These are phyloP conservation scores for Dissostichus mawsoni DNA, from an alignment of 2,113 vertebrate species.

Conservation along the genomic window DNA sequence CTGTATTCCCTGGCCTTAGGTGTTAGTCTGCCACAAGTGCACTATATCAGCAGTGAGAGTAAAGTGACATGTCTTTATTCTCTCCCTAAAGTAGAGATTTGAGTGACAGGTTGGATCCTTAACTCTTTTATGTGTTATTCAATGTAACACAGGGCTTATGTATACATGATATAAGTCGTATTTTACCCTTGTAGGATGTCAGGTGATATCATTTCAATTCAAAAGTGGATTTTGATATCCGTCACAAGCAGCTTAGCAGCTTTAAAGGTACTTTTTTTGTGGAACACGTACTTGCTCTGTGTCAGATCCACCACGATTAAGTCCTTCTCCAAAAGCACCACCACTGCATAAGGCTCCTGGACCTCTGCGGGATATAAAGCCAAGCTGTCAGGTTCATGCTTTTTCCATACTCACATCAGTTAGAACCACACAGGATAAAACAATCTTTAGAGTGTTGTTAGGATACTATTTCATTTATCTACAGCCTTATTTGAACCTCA, in stretches of 20 bases:
- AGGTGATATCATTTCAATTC: neutral
- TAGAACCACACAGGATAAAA: neutral
- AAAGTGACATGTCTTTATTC: neutral
- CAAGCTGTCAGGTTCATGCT: constrained; percentile 10
- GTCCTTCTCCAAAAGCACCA: constrained; percentile 95
- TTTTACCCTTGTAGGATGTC: neutral
- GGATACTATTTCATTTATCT: neutral
- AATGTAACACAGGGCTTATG: neutral
- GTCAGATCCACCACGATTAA: constrained; percentile 95
- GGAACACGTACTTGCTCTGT: constrained; percentile 92
- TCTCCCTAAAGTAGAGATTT: neutral
- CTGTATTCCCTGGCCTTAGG: constrained; percentile 11
- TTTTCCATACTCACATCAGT: neutral
- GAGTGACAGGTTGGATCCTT: neutral
- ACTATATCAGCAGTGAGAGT: constrained; percentile 2
- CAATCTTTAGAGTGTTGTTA: neutral
- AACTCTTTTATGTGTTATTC: neutral
- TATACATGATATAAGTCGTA: neutral
- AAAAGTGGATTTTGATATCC: constrained; percentile 7
- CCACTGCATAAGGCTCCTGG: constrained; percentile 96
- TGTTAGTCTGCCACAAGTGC: constrained; percentile 33
- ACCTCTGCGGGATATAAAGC: constrained; percentile 85
- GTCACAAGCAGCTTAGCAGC: neutral
- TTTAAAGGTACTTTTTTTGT: neutral
- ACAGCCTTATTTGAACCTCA: neutral